Evolutionary conservation across 2,797 vertebrate species (phyloP).

Genomic region (Poecilia velifera): DNA sequence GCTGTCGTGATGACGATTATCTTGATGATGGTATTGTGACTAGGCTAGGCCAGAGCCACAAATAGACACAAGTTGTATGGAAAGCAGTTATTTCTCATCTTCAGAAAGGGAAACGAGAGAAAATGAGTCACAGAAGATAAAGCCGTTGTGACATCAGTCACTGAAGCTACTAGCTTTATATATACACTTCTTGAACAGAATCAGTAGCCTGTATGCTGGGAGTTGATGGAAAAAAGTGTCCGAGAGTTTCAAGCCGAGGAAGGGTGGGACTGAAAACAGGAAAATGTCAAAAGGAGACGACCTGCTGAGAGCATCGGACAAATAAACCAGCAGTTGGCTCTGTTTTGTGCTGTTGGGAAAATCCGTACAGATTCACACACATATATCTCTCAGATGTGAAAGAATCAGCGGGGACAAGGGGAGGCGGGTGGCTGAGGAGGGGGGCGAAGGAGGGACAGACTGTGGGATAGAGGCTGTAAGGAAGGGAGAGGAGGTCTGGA

Average conservation of each 20-base stretch:
- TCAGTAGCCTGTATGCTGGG: slow-evolving; percentile 16
- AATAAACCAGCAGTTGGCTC: slow-evolving; percentile 57
- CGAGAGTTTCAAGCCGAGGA: slow-evolving; percentile 31
- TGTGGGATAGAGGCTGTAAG: slow-evolving; percentile 67
- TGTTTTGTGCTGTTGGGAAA: slow-evolving; percentile 46
- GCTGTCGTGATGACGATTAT: slow-evolving; percentile 38
- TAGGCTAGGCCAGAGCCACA: slow-evolving; percentile 53
- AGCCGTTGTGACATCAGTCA: slow-evolving; percentile 44
- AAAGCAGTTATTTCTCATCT: slow-evolving; percentile 59
- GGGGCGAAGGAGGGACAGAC: slow-evolving; percentile 45
- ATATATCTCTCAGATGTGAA: slow-evolving; percentile 51
- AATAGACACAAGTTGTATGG: slow-evolving; percentile 63
- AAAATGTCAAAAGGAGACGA: slow-evolving; percentile 42
- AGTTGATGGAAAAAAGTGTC: slow-evolving; percentile 36
- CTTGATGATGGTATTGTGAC: slow-evolving; percentile 55
- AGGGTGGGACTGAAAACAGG: slow-evolving; percentile 41
- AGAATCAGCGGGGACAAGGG: slow-evolving; percentile 56
- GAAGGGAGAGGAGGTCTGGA: slow-evolving; percentile 77
- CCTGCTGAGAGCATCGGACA: slow-evolving; percentile 42
- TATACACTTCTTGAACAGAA: slow-evolving; percentile 22
- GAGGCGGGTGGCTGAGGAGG: slow-evolving; percentile 58
- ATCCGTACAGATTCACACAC: slow-evolving; percentile 32
- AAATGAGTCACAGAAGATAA: slow-evolving; percentile 65
- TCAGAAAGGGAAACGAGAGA: slow-evolving; percentile 55
- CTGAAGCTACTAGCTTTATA: slow-evolving; percentile 38